A percentile compares a stretch with the other conserved stretches of the same genome.
Conservation (phyloP, 37 sponge, comb jelly and placozoan species). For the Diacarnus erythraeanus region DNA sequence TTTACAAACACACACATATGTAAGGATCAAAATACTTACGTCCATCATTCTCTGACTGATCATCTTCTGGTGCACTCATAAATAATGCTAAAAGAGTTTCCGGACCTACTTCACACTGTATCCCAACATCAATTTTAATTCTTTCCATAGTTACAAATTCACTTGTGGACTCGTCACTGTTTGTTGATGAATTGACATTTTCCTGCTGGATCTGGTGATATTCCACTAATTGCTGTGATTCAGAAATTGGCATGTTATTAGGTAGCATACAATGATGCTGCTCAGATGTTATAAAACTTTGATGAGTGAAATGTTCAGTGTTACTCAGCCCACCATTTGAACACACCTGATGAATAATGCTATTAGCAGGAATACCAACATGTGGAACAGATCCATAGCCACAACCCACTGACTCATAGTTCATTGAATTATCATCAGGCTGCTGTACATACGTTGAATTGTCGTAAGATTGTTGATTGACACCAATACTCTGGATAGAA, state of each 20-base stretch:
- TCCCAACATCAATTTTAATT: constrained; percentile 14
- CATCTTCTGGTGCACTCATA: neutral
- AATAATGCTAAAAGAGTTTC: constrained; percentile 51
- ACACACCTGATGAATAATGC: neutral
- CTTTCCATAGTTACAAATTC: neutral
- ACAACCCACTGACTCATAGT: neutral
- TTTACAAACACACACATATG: too few relatives aligned
- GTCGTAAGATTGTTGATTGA: too few relatives aligned
- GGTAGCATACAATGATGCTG: neutral
- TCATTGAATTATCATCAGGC: too few relatives aligned
- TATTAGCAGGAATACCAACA: neutral
- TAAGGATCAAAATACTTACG: too few relatives aligned
- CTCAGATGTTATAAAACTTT: too few relatives aligned
- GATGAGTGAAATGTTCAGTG: neutral
- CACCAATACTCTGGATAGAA: too few relatives aligned
- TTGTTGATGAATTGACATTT: too few relatives aligned
- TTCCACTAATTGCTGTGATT: neutral
- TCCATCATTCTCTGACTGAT: neutral
- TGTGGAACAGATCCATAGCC: neutral
- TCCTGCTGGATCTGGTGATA: neutral
- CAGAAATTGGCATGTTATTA: neutral
- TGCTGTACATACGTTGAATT: too few relatives aligned
- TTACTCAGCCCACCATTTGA: neutral
- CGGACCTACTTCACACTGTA: constrained; percentile 67
- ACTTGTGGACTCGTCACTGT: neutral